Base-by-base conservation (phyloP, 2,797 vertebrate genomes). In the Amniataba percoides region DNA sequence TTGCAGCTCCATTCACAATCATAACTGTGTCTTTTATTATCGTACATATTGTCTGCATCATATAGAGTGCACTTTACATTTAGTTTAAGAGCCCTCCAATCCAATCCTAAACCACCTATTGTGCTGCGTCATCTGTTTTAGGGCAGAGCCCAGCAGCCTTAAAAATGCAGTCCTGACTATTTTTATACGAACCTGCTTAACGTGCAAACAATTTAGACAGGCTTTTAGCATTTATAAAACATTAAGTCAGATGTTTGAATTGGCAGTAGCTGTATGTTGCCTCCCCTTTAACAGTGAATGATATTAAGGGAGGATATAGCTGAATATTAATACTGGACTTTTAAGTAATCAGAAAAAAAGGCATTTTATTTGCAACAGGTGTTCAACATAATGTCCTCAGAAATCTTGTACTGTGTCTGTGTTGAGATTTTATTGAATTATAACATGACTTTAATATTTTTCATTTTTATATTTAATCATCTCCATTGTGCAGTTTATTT, bases 61-160 rank as follows among this genome's bases (percentile, higher is more conserved):
- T 34, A 63, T 25, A 5, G 14, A 63, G 51, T 56, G 23, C 51
- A 31, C 58, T 69, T 69, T 5, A 56, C 46, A 13, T 57, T 77
- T 8, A 34, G 27, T n/a, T 58, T 57, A 31, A 63, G 65, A 70
- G 66, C 51, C 7, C 51, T 77, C 25, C 15, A 63, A n/a, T 77
- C 43, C 36, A 64, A 15, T 42, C 31, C 21, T 9, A 27, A 69
- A 56, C 27, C 49, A 69, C 74, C 62, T 62, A 31, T 76, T 11
- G 14, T 69, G 42, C 49, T 34, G 21, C 49, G 46, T 77, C 18
- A 55, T 77, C 21, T 21, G 49, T 56, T 69, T 62, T 31, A 62
- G 49, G 74, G 31, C 64, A 62, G 58, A 62, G 23, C 23, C 23
- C 18, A 31, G 14, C 3, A 66, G 23, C 25, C 43, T 53, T 3